Conservation (phyloP, 64 coral and sea anemone genomes). For the Platygyra sinensis region DNA sequence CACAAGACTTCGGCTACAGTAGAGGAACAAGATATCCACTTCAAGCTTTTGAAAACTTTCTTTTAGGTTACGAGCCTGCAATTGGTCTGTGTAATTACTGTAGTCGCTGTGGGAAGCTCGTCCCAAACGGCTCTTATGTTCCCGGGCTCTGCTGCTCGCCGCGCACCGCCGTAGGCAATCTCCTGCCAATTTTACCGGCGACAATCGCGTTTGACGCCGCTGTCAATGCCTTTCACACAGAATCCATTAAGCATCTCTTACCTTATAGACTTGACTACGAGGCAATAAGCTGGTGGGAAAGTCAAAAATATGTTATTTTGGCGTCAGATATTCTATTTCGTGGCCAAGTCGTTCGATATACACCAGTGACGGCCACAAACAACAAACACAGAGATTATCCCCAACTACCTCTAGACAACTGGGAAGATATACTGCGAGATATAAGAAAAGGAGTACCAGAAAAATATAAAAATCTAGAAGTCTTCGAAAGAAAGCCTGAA, state of each 20-base stretch:
- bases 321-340: constrained; percentile 80
- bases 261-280: constrained; percentile 87
- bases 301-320: constrained; percentile 93
- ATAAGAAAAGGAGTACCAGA: constrained; percentile 41
- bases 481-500: constrained; percentile 53
- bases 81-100: constrained; percentile 80
- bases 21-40: constrained; percentile 17
- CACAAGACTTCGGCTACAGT: constrained; percentile 16
- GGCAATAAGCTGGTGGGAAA: constrained; percentile 89
- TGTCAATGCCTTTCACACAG: constrained; percentile 77
- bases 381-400: constrained; percentile 87
- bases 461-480: constrained; percentile 44
- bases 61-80: constrained; percentile 65
- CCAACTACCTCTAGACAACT: constrained; percentile 57
- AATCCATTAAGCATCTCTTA: constrained; percentile 64
- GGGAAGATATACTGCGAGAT: constrained; percentile 73
- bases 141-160: constrained; percentile 66
- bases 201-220: constrained; percentile 89
- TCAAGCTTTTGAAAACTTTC: constrained; percentile 83
- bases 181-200: constrained; percentile 73
- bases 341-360: constrained; percentile 81
- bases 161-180: constrained; percentile 16
- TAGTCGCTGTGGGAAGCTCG: constrained; percentile 74
- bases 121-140: constrained; percentile 55
- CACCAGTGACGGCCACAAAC: constrained; percentile 66